Evolutionary conservation across 2,888 invertebrate genomes (phyloP).

Genomic region (Pherbina coryleti): DNA sequence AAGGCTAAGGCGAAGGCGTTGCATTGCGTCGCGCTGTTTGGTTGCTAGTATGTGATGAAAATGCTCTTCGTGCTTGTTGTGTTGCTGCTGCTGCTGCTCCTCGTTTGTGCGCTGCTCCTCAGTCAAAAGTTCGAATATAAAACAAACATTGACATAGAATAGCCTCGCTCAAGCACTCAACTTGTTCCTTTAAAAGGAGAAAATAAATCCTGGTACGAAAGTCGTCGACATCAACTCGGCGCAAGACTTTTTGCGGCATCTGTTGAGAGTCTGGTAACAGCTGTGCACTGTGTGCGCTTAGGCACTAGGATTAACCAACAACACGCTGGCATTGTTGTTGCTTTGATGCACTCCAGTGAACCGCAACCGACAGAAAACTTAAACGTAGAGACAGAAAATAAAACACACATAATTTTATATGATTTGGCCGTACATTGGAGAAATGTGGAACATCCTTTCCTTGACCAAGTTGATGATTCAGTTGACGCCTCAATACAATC

Average conservation of each 20-base stretch:
- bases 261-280: slow-evolving; percentile 24
- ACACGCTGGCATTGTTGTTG: background rate
- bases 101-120: slow-evolving; percentile 15
- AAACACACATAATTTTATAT: background rate
- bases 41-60: slow-evolving; percentile 3
- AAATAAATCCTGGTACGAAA: slow-evolving; percentile 25
- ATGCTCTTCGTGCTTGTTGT: background rate
- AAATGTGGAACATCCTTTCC: background rate
- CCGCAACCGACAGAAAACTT: slow-evolving; percentile 13
- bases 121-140: slow-evolving; percentile 53
- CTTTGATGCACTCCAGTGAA: slow-evolving; percentile 26
- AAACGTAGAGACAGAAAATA: slow-evolving; percentile 17
- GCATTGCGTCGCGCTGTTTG: slow-evolving; percentile 2
- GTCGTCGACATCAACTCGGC: slow-evolving; percentile 21
- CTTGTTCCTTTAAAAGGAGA: background rate
- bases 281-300: slow-evolving; percentile 22
- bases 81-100: background rate
- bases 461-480: background rate
- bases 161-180: slow-evolving; percentile 36
- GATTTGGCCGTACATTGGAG: too few species aligned
- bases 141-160: slow-evolving; percentile 64
- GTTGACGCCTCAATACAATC: background rate
- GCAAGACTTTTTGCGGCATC: slow-evolving; percentile 10
- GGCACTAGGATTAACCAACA: background rate
- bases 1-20: background rate